A percentile compares a stretch with the other conserved stretches of the same genome.
Evolutionary conservation across 2,888 invertebrate genomes (phyloP).

Genomic region (Melanostoma scalare): DNA sequence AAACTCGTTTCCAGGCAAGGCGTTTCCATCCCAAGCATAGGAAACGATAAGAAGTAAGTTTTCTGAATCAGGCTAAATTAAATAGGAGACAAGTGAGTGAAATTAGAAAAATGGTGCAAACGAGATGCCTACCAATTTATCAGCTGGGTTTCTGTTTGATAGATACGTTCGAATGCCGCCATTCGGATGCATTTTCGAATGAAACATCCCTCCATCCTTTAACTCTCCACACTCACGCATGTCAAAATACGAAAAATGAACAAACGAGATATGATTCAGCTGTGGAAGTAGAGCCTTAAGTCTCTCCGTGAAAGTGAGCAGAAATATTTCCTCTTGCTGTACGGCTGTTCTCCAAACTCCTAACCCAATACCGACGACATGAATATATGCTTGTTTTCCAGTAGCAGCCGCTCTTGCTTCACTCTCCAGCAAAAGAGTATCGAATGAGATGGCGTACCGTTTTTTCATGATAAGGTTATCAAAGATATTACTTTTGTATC

Average conservation of each 20-base stretch:
- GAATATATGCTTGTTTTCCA: conserved; percentile 84
- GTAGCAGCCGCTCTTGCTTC: conserved; percentile 83
- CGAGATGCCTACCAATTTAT: conserved; percentile 79
- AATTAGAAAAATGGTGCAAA: not conserved
- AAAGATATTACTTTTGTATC: conserved; percentile 78
- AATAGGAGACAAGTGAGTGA: not conserved
- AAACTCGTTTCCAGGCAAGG: conserved; percentile 89
- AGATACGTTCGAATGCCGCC: conserved; percentile 83
- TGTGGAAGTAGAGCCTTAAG: conserved; percentile 82
- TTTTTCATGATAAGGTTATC: conserved; percentile 80
- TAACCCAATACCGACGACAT: conserved; percentile 87
- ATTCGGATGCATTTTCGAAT: conserved; percentile 76
- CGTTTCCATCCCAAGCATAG: conserved; percentile 89
- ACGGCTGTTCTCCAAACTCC: conserved; percentile 86
- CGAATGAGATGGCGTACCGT: conserved; percentile 84
- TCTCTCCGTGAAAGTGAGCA: conserved; percentile 85
- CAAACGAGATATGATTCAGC: conserved; percentile 84
- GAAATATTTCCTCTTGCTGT: conserved; percentile 86
- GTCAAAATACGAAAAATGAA: conserved; percentile 87
- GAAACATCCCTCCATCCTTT: conserved; percentile 81
- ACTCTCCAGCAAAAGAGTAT: conserved; percentile 85
- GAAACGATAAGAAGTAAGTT: conserved; percentile 85
- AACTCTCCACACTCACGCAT: conserved; percentile 82
- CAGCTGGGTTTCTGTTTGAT: conserved; percentile 84
- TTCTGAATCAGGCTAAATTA: conserved; percentile 77